Base-by-base conservation (phyloP, 2,797 vertebrate species). In the Rhinoraja longicauda region DNA sequence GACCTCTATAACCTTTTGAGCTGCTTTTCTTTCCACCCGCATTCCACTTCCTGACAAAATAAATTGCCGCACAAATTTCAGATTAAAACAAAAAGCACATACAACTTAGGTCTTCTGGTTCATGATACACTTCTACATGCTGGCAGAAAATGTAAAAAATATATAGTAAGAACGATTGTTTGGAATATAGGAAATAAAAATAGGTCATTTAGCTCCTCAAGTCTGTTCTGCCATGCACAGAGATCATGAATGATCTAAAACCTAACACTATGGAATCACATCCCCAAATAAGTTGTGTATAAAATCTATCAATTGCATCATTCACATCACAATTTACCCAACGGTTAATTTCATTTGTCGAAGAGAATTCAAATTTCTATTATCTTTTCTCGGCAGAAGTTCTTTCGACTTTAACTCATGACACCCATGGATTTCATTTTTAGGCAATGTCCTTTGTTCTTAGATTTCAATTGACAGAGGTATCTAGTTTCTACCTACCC, bases 31-130 rank as follows among this genome's bases (percentile, higher is more conserved):
- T 95, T 93, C 95, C 95, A 94, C 94, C 94, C 94, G 96, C 95
- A 82, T 94, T 95, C 96, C 97, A 98, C 94, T 97, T 98, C 95
- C 98, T 99, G 93, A 81, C 13, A 93, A 94, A 94, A 93, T 57
- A 92, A 92, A 93, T 76, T 77, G 39, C 59, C 10, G 77, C 59
- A 73, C 26, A 90, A n/a, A 91, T 19, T 15, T 92, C 53, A 92
- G 39, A 39, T 88, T 93, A 90, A 76, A 64, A 53, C 53, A 90
- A 53, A 76, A 39, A 93, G 64, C 24, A 72, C 59, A 67, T 29
- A 32, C 13, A 88, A 64, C 62, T 64, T 73, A 45, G 4, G 67
- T n/a, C 70, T 84, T 82, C 45, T 76, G 67, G 45, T 73, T 86
- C 24, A 29, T 93, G 93, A 94, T 39, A 9, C 57, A 57, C 93